Conservation (phyloP, 1,140 invertebrate genomes). For the Papilio aristodemus region DNA sequence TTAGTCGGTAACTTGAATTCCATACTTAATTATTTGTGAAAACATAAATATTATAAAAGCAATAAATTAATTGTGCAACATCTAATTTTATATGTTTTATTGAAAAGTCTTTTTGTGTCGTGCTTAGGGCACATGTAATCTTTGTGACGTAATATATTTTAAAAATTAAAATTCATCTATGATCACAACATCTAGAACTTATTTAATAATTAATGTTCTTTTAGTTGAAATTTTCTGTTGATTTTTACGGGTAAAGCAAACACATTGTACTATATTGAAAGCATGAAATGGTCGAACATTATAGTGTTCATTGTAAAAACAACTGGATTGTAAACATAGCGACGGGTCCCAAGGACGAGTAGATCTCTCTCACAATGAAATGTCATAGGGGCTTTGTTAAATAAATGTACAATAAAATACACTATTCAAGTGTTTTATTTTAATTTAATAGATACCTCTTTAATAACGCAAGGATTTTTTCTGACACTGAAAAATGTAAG, state of each 20-base stretch:
- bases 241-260: constrained; percentile 16
- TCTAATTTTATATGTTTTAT: background rate
- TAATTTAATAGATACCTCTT: background rate
- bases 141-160: background rate
- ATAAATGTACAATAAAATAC: constrained; percentile 26
- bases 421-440: background rate
- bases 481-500: too few relatives aligned
- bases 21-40: too few relatives aligned
- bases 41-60: background rate
- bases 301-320: background rate
- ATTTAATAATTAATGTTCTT: too few relatives aligned
- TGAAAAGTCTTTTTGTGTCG: background rate
- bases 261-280: background rate
- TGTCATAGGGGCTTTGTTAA: constrained; percentile 9
- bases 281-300: background rate
- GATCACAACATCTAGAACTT: constrained; percentile 1
- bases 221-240: constrained; percentile 9
- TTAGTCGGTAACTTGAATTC: too few relatives aligned
- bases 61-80: background rate
- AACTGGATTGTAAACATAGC: constrained; percentile 14
- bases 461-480: too few relatives aligned
- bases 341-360: background rate
- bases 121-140: too few relatives aligned
- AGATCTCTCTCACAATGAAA: background rate
- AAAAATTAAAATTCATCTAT: constrained; percentile 1